Conservation (phyloP, 2,797 vertebrate genomes). For the Natrix natrix region DNA sequence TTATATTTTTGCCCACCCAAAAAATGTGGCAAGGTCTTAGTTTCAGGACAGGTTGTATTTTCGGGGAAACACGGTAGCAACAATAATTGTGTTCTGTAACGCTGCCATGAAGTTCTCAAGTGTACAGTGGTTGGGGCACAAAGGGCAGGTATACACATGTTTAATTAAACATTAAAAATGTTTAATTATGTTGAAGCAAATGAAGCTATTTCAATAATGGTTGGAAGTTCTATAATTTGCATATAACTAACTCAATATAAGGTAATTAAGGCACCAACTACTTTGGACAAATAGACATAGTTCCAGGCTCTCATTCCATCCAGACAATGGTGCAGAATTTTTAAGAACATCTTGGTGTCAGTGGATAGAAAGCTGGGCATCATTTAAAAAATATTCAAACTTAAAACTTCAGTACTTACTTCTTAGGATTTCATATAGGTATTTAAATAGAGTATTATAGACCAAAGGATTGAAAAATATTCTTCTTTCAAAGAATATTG, state of each 20-base stretch:
- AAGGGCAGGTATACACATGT: too few relatives aligned
- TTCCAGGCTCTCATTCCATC: neutral
- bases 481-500: neutral
- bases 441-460: neutral
- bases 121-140: neutral
- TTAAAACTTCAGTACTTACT: neutral
- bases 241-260: neutral
- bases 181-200: neutral
- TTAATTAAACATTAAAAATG: neutral
- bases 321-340: neutral
- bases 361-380: neutral
- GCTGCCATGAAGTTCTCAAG: neutral
- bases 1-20: too few relatives aligned
- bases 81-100: neutral
- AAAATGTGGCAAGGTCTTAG: too few relatives aligned
- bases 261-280: neutral
- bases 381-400: neutral
- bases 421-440: neutral
- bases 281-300: neutral
- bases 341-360: neutral
- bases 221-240: neutral
- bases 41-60: too few relatives aligned
- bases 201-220: neutral
- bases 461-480: neutral
- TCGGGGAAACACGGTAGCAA: neutral